Conservation (phyloP, 1,140 invertebrate genomes). For the Philaenus spumarius region DNA sequence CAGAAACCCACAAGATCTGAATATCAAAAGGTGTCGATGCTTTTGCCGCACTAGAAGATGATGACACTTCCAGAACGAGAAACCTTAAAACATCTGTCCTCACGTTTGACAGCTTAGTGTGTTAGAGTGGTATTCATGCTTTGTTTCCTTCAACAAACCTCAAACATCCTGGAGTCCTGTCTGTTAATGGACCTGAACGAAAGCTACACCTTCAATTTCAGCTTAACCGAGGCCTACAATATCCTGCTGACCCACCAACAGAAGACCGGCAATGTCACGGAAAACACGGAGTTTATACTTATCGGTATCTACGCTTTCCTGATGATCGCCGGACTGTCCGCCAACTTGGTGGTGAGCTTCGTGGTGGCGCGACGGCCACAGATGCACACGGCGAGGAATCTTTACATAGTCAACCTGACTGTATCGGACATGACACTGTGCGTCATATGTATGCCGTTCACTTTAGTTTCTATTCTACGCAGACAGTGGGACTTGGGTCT, state of each 20-base stretch:
- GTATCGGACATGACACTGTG: slow-evolving; percentile 52
- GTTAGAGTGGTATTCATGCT: too few species aligned
- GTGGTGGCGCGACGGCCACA: slow-evolving; percentile 36
- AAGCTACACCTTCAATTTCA: slow-evolving; percentile 30
- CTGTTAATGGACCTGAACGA: slow-evolving; percentile 27
- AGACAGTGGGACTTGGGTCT: slow-evolving; percentile 38
- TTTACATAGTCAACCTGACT: slow-evolving; percentile 55
- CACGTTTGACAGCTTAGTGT: too few species aligned
- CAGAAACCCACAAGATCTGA: too few species aligned
- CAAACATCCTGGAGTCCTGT: slow-evolving; percentile 1
- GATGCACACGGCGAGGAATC: slow-evolving; percentile 52
- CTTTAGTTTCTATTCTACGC: slow-evolving; percentile 40
- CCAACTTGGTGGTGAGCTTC: slow-evolving; percentile 40
- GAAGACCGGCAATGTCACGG: slow-evolving; percentile 21
- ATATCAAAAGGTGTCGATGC: too few species aligned
- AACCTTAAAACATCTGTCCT: too few species aligned
- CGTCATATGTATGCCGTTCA: slow-evolving; percentile 50
- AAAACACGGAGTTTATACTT: slow-evolving; percentile 27
- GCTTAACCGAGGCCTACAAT: slow-evolving; percentile 26
- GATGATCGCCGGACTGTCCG: slow-evolving; percentile 38
- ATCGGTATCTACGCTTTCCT: slow-evolving; percentile 38
- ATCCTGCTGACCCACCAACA: slow-evolving; percentile 27
- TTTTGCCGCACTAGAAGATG: too few species aligned
- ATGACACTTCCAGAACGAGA: too few species aligned
- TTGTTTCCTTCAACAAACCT: too few species aligned